Base-by-base conservation (phyloP, 23 tunicate species). In the Diplosoma virens region DNA sequence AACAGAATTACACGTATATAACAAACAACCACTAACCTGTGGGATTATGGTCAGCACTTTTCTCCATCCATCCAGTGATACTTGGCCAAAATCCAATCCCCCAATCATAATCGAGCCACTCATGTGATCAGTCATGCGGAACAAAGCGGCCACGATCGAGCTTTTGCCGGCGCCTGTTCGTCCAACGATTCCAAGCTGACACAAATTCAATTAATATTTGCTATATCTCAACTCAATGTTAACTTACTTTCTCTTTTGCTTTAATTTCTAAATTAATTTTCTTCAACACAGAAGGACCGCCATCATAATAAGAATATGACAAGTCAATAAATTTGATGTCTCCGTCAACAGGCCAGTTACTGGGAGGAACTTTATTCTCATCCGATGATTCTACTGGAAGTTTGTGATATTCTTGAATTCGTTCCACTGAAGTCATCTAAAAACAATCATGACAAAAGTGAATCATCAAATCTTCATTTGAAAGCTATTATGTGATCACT, bases 351-450 rank as follows among this genome's bases (percentile, higher is more conserved):
- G 97, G 92, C 97, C 97, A 92, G 21, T 32, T 81, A 0, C 59
- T 7, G 5, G 90, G 90, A 9, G 77, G 86, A 30, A 35, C 32
- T 59, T 60, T 17, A n/a, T n/a, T n/a, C 3, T 79, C 68, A 32
- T 48, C 37, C n/a, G n/a, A n/a, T 0, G 84, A 58, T 11, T 79
- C 93, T 59, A 75, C 92, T 0, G 92, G 75, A 14, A 92, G 18
- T 7, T 74, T 59, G 67, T 77, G 82, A 59, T 92, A 92, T 61
- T 85, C 87, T 22, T 86, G 87, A 16, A 92, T 73, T 52, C 97
- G 56, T 80, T 92, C 97, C 30, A 92, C 97, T 26, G 97, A 92
- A 1, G 97, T 92, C 97, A 92, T 92, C 97, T 89, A 33, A 1
- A 73, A 47, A 31, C 6, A 7, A 14, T 14, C n/a, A 78, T 30